Base-by-base conservation (phyloP, 2,888 invertebrate species). In the Sialis lutaria region DNA sequence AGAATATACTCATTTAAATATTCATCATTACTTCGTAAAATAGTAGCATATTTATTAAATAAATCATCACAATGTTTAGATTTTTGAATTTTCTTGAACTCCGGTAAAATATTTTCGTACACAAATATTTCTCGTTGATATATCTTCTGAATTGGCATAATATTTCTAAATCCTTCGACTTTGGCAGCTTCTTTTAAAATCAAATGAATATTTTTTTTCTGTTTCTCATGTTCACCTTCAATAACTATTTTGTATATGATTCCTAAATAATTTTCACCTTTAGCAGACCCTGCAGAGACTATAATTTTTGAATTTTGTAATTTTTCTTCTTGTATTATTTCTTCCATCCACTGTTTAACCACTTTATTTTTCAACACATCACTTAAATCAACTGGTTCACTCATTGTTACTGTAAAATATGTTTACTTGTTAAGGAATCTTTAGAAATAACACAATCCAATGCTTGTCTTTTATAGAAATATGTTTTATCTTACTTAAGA, bases 1-100 rank as follows among this genome's bases (percentile, higher is more conserved):
- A 54, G 50, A 30, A 56, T 47, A 48, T 55, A 57, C 33, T 58
- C 59, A 13, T 48, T 13, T 9, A 6, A 33, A 7, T 45, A 10
- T 8, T 6, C 30, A 6, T 8, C 13, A 6, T 39, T 33, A 4
- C 6, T 9, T 9, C 4, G 13, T 22, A 33, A 33, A n/a, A 35
- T 30, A 13, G 37, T 40, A 12, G 44, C 39, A 44, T 33, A 32
- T 8, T 40, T 40, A 30, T 22, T n/a, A 30, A 47, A 42, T 13
- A 40, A 7, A 34, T 39, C 13, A 12, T 37, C 6, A 2, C 22
- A 6, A 13, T 46, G 39, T 44, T 33, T 35, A 30, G 31, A n/a
- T 4, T 10, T 10, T 44, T 47, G 47, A 9, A 47, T 31, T 37
- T 42, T n/a, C 34, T 43, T 6, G 22, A 47, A 44, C 6, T 7